These are phyloP conservation scores for Corythucha ciliata DNA, from an alignment of 2,888 invertebrate species.

Conservation along the genomic window DNA sequence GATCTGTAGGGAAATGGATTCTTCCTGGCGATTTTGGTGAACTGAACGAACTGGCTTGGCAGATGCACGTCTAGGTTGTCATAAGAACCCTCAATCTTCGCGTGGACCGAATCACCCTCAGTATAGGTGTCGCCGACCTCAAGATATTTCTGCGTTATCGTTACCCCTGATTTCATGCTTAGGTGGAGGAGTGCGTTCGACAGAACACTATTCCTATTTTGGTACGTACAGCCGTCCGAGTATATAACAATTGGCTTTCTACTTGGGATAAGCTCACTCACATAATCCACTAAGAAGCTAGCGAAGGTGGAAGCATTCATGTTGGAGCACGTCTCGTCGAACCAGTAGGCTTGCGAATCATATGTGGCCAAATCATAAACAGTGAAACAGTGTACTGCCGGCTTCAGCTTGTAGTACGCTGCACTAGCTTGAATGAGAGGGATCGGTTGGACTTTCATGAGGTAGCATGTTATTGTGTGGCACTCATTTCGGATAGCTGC, in stretches of 20 bases:
- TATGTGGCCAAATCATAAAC: constrained; percentile 6
- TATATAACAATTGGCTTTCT: not conserved
- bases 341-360: constrained; percentile 7
- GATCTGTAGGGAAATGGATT: constrained; percentile 25
- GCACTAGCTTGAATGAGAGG: constrained; percentile 11
- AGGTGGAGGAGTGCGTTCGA: constrained; percentile 9
- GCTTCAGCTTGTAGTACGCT: constrained; percentile 9
- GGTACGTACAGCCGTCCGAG: constrained; percentile 8
- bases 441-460: constrained; percentile 15
- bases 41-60: constrained; percentile 21
- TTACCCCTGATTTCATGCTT: not conserved
- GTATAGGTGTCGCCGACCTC: constrained; percentile 2
- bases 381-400: constrained; percentile 8
- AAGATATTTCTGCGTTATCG: constrained; percentile 10
- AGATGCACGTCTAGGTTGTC: constrained; percentile 19
- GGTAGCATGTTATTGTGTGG: constrained; percentile 17
- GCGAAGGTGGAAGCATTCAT: constrained; percentile 13
- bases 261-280: constrained; percentile 2
- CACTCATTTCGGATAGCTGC: constrained; percentile 6
- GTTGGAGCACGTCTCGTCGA: constrained; percentile 1
- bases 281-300: not conserved
- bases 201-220: constrained; percentile 5
- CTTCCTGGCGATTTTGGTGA: constrained; percentile 20
- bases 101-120: constrained; percentile 12
- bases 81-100: constrained; percentile 30